Percentiles rank a stretch among this genome's conserved stretches.
Evolutionary conservation across 2,888 invertebrate species (phyloP).

Genomic region (Mellilla xanthometata): DNA sequence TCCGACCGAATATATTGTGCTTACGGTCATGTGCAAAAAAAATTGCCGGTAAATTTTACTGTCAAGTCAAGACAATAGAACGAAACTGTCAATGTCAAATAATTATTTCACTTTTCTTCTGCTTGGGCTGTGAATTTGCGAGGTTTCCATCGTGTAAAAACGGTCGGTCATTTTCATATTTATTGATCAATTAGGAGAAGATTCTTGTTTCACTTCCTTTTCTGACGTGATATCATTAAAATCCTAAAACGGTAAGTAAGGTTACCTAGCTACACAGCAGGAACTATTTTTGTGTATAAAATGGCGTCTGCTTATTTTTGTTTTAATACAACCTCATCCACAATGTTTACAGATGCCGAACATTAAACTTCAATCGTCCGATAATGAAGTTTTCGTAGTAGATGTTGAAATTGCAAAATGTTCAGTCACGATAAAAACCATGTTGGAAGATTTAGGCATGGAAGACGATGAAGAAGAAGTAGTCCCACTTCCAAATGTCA

Average conservation of each 20-base stretch:
- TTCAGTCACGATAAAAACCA: constrained; percentile 98
- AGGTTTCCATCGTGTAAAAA: no score
- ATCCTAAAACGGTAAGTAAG: constrained; percentile 8
- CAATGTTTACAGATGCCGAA: constrained; percentile 89
- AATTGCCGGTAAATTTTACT: no score
- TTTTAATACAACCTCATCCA: constrained; percentile 2
- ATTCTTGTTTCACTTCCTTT: no score
- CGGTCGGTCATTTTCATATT: no score
- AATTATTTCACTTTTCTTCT: no score
- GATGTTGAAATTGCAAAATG: constrained; percentile 98
- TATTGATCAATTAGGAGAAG: no score
- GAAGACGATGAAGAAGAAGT: constrained; percentile 97
- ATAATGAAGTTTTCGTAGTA: constrained; percentile 97
- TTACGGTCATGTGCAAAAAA: no score
- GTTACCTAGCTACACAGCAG: constrained; percentile 3
- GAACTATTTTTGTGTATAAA: constrained; percentile 33
- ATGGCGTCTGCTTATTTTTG: constrained; percentile 38
- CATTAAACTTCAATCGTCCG: constrained; percentile 96
- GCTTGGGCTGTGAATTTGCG: no score
- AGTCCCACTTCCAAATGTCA: constrained; percentile 98
- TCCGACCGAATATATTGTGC: no score
- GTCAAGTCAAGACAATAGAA: no score
- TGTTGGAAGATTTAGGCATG: constrained; percentile 97
- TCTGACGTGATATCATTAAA: no score
- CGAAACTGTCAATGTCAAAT: no score